Conservation (phyloP, 64 coral and sea anemone genomes). For the Anthopleura sola region DNA sequence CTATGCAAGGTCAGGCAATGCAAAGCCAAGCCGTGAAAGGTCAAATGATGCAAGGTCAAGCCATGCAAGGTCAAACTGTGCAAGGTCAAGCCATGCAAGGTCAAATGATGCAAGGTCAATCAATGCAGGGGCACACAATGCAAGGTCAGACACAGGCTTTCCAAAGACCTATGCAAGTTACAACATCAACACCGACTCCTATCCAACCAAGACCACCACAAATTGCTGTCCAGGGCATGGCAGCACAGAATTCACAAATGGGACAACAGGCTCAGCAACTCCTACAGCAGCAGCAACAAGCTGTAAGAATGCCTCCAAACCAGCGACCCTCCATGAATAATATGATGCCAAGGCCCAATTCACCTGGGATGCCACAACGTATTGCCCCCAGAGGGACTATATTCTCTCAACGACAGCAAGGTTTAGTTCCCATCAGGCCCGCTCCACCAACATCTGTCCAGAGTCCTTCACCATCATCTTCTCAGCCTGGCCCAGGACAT, state of each 20-base stretch:
- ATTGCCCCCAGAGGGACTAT: not conserved
- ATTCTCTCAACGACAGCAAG: not conserved
- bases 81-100: not conserved
- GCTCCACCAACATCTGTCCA: constrained; percentile 22
- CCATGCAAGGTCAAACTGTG: not conserved
- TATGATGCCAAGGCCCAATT: not conserved
- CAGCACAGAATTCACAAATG: not conserved
- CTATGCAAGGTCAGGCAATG: not conserved
- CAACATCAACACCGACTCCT: constrained; percentile 17
- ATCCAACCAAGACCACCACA: not conserved
- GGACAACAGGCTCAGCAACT: not conserved
- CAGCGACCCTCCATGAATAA: not conserved
- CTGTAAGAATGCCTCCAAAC: constrained; percentile 2
- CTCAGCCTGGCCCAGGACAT: constrained; percentile 40
- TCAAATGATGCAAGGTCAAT: not conserved
- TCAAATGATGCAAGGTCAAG: not conserved
- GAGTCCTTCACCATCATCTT: constrained; percentile 15
- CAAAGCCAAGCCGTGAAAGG: not conserved
- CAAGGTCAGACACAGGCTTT: not conserved
- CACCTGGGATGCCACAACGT: not conserved
- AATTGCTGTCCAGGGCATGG: not conserved
- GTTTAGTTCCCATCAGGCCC: constrained; percentile 10
- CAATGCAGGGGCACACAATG: not conserved
- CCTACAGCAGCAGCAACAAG: constrained; percentile 24
- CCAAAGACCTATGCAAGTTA: constrained; percentile 9